Percentiles rank a stretch among this genome's conserved stretches.
phyloP scores from a whole-genome alignment of 2,797 vertebrate species.

The Gymnothorax reevesii region DNA sequence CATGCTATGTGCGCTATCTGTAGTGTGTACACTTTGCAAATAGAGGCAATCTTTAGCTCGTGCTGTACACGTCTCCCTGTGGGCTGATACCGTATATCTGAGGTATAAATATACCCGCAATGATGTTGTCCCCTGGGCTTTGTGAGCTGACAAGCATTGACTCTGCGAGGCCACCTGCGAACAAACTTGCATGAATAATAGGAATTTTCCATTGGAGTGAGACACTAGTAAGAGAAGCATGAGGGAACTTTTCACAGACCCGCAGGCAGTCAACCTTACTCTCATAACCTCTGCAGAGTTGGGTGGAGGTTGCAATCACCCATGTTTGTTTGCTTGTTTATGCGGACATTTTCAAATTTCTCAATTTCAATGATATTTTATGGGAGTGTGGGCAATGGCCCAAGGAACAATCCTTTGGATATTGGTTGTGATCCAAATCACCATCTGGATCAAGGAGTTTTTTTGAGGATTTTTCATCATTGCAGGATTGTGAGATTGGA shows the following conservation, averaged over 20 bases:
- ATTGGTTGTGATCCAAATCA: too few species aligned
- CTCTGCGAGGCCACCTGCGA: background rate
- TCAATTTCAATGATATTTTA: too few species aligned
- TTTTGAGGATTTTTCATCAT: too few species aligned
- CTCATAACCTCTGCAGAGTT: too few species aligned
- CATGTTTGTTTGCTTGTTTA: too few species aligned
- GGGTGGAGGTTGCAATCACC: too few species aligned
- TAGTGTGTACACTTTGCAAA: background rate
- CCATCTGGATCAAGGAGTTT: too few species aligned
- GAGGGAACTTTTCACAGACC: background rate
- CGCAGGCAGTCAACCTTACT: background rate
- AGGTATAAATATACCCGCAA: background rate
- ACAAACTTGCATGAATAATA: background rate
- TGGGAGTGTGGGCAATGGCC: too few species aligned
- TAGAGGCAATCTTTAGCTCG: background rate
- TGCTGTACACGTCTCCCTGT: background rate
- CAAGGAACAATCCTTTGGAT: too few species aligned
- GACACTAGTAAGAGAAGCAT: background rate
- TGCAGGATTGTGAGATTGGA: too few species aligned
- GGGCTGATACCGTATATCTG: background rate
- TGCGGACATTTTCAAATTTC: too few species aligned
- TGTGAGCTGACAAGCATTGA: conserved; percentile 8
- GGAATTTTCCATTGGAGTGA: background rate
- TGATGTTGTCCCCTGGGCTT: background rate
- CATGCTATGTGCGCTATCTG: background rate